A percentile compares a stretch with the other conserved stretches of the same genome.
These are phyloP conservation scores for Bombus sibiricus DNA, from an alignment of 1,140 invertebrate genomes.

Conservation along the genomic window DNA sequence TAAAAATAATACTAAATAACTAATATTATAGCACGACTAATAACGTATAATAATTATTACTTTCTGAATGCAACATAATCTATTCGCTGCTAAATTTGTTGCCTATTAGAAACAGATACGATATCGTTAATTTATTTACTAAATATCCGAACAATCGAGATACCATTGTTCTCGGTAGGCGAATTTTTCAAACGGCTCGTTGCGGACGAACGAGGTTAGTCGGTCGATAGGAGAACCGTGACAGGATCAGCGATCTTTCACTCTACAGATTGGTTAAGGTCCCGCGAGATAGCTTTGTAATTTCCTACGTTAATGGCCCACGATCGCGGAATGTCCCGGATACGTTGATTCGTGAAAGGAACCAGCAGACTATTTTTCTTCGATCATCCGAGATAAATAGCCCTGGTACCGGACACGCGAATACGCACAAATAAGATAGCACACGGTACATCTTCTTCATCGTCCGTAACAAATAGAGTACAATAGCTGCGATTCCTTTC, in stretches of 20 bases:
- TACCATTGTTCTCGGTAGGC: slow-evolving; percentile 1
- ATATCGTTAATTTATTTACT: slow-evolving; percentile 16
- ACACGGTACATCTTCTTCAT: background rate
- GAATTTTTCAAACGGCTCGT: background rate
- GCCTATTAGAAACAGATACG: background rate
- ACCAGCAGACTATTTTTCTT: background rate
- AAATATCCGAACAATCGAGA: background rate
- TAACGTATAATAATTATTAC: background rate
- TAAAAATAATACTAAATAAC: no score
- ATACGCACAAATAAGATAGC: background rate
- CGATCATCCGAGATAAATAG: background rate
- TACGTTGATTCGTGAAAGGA: slow-evolving; percentile 7
- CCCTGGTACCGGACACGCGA: background rate
- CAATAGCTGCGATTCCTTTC: background rate
- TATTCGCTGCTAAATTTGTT: background rate
- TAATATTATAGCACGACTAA: background rate
- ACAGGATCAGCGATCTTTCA: slow-evolving; percentile 23
- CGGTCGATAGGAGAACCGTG: slow-evolving; percentile 17
- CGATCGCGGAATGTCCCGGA: background rate
- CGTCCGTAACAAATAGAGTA: background rate
- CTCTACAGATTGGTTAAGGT: background rate
- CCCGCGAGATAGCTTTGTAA: slow-evolving; percentile 13
- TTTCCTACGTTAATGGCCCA: slow-evolving; percentile 8
- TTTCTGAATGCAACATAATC: background rate
- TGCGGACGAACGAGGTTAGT: slow-evolving; percentile 13